Percentiles rank a stretch among this genome's conserved stretches.
phyloP scores from a whole-genome alignment of 2,797 vertebrate species.

The Sebastes diaconus region DNA sequence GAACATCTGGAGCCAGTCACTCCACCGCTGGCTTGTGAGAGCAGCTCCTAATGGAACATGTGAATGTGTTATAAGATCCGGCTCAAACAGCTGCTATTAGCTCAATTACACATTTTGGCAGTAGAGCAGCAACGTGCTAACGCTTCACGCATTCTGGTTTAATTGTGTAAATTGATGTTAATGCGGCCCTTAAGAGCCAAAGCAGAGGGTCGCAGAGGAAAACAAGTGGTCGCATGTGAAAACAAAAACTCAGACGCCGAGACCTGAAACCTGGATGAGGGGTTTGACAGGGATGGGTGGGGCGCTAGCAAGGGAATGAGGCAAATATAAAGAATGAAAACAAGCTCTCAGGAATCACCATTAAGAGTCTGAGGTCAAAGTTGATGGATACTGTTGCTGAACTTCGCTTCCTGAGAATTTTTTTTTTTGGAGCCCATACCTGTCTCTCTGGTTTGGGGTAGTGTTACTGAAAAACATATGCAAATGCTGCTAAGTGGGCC shows the following conservation, averaged over 20 bases:
- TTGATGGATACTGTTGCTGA: slow-evolving; percentile 43
- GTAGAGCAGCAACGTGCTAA: slow-evolving; percentile 60
- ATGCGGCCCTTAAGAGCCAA: slow-evolving; percentile 28
- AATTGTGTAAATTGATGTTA: slow-evolving; percentile 65
- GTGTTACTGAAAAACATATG: slow-evolving; percentile 17
- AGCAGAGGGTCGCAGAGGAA: slow-evolving; percentile 35
- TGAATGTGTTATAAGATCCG: slow-evolving; percentile 70
- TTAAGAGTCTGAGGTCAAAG: slow-evolving; percentile 42
- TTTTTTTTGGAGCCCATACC: background rate
- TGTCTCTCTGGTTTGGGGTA: slow-evolving; percentile 22
- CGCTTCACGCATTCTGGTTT: slow-evolving; percentile 69
- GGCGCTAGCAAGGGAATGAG: background rate
- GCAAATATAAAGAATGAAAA: slow-evolving; percentile 63
- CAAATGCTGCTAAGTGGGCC: slow-evolving; percentile 15
- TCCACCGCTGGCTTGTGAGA: slow-evolving; percentile 52
- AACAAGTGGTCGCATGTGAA: slow-evolving; percentile 36
- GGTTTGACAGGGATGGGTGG: background rate
- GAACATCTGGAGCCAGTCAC: slow-evolving; percentile 79
- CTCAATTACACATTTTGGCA: slow-evolving; percentile 68
- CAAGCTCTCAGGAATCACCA: slow-evolving; percentile 44
- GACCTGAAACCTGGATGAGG: background rate
- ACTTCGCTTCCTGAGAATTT: slow-evolving; percentile 37
- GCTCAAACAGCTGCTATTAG: slow-evolving; percentile 75
- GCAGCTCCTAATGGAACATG: slow-evolving; percentile 74
- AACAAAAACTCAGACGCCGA: slow-evolving; percentile 9